Evolutionary conservation across 2,113 vertebrate species (phyloP).

Genomic region (Dicrurus megarhynchus): DNA sequence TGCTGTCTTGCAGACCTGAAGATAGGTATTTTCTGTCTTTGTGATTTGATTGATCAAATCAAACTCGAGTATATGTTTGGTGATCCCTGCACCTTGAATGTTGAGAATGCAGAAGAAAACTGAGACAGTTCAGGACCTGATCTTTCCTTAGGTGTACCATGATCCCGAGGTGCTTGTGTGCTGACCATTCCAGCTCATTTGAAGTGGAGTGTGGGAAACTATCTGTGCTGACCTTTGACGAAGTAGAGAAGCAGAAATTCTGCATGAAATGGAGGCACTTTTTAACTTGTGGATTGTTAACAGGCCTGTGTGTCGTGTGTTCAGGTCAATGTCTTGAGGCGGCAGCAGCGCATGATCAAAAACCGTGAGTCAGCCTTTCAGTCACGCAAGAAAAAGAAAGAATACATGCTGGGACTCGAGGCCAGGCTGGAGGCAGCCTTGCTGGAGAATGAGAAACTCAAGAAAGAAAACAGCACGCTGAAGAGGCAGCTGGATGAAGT

Average conservation of each 20-base stretch:
- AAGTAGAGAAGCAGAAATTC: not conserved
- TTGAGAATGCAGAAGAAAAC: not conserved
- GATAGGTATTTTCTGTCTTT: not conserved
- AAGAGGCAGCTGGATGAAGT: conserved; percentile 89
- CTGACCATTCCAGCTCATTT: not conserved
- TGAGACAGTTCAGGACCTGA: not conserved
- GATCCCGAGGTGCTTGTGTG: not conserved
- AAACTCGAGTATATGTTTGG: not conserved
- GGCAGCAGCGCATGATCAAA: conserved; percentile 95
- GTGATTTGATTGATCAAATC: not conserved
- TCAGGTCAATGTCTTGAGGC: conserved; percentile 81
- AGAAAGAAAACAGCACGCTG: conserved; percentile 88
- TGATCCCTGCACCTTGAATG: not conserved
- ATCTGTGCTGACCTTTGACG: not conserved
- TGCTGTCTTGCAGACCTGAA: not conserved
- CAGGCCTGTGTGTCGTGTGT: not conserved
- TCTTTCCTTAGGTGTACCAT: not conserved
- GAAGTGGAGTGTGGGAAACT: not conserved
- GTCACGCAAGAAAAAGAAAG: conserved; percentile 94
- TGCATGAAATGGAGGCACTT: not conserved
- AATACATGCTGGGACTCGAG: conserved; percentile 89
- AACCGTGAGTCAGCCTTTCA: conserved; percentile 93
- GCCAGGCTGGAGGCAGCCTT: conserved; percentile 84
- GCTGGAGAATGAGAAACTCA: conserved; percentile 86
- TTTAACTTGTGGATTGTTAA: not conserved